Percentiles rank a stretch among this genome's conserved stretches.
Conservation (phyloP, 2,113 vertebrate genomes). For the Pheucticus melanocephalus region DNA sequence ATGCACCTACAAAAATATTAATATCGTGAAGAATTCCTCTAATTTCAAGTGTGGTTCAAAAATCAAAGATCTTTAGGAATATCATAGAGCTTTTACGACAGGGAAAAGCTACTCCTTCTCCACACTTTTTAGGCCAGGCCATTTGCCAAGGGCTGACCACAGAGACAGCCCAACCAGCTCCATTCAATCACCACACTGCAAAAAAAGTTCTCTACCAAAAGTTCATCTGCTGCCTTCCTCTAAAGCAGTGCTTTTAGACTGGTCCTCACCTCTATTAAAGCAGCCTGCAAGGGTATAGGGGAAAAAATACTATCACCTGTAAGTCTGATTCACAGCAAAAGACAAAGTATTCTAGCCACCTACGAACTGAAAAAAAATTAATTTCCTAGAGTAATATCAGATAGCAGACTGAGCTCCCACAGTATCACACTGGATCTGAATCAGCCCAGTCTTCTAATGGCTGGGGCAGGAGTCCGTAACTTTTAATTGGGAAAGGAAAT, state of each 20-base stretch:
- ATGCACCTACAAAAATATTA: background rate
- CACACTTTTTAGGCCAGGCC: background rate
- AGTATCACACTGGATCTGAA: background rate
- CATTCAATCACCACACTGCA: background rate
- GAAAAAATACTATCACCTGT: background rate
- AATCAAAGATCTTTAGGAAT: background rate
- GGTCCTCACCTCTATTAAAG: background rate
- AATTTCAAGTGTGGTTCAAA: background rate
- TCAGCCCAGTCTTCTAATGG: background rate
- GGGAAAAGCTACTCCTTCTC: background rate
- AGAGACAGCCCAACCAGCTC: background rate
- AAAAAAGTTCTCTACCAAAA: background rate
- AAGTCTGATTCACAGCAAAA: background rate
- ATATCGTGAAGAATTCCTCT: background rate
- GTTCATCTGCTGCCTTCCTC: background rate
- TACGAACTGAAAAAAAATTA: background rate
- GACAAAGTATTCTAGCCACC: background rate
- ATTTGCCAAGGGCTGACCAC: background rate
- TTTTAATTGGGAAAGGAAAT: background rate
- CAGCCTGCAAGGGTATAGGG: background rate
- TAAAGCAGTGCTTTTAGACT: background rate
- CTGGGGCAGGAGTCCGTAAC: rapidly evolving
- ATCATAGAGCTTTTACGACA: rapidly evolving
- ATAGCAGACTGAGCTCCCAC: background rate
- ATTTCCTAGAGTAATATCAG: background rate